Base-by-base conservation (phyloP, 2,888 invertebrate species). In the Fragum sueziense region DNA sequence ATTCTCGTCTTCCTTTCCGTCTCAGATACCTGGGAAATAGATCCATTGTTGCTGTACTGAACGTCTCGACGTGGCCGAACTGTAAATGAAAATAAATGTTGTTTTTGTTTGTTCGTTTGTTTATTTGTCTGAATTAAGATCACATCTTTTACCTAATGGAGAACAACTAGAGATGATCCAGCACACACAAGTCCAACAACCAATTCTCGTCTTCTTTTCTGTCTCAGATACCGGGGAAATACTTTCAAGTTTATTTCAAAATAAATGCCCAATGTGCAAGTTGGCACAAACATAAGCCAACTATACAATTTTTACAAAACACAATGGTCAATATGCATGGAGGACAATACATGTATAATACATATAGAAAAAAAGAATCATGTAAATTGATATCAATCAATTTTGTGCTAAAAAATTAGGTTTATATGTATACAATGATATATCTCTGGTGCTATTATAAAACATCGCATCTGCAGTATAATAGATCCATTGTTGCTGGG, bases 21-120 rank as follows among this genome's bases (percentile, higher is more conserved):
- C 95, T 90, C 34, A 95, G 91, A 57, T 93, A 88, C 20, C 90
- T 87, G 2, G 95, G 95, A 90, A 94, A 95, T 71, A 94, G 93
- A 84, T 95, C 95, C 14, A 95, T 95, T 25, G 95, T 93, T 25
- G 95, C 95, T 1, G 95, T 95, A 62, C 95, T 93, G 79, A 95
- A 94, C 7, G 95, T 95, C 89, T 95, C 95, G n/a, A 95, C 95
- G 14, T 95, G 95, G 37, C 95, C 95, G 91, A 95, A 91, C 90
- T 47, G 47, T 9, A 47, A 37, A 52, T 52, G 52, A 52, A 52
- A 52, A 52, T n/a, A 22, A 22, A 11, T 22, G 20, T 52, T 52
- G n/a, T n/a, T n/a, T n/a, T n/a, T n/a, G n/a, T 37, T 37, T 9
- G 14, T 9, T 37, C 6, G 7, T 14, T 37, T 37, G 14, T 37